Conservation (phyloP, 2,113 vertebrate genomes). For the Actenoides hombroni region DNA sequence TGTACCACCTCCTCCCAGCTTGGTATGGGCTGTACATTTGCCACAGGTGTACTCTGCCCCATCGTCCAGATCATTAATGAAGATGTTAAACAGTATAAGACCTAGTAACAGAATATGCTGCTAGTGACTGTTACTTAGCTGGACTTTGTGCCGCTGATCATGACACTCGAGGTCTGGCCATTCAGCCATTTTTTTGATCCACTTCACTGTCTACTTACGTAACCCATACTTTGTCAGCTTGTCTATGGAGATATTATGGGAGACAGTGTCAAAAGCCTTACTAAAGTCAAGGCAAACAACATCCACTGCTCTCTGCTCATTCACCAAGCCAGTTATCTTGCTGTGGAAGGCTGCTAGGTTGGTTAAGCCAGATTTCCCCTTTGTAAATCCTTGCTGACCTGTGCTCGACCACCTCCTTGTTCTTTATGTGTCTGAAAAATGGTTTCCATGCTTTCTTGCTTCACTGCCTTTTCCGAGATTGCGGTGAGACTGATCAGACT, state of each 20-base stretch:
- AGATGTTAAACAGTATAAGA: neutral
- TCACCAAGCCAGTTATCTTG: neutral
- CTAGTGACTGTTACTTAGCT: neutral
- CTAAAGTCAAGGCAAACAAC: neutral
- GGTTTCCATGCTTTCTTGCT: neutral
- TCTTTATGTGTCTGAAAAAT: neutral
- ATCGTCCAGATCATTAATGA: neutral
- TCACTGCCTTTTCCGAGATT: neutral
- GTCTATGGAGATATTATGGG: neutral
- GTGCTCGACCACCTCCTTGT: neutral
- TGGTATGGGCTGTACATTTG: neutral
- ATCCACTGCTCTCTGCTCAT: neutral
- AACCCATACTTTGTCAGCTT: neutral
- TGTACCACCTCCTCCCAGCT: neutral
- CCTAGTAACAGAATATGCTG: neutral
- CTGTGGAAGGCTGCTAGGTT: neutral
- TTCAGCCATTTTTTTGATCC: neutral
- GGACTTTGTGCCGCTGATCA: neutral
- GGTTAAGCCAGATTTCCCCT: neutral
- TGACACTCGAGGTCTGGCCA: neutral
- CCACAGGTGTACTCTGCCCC: neutral
- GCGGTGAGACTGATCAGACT: neutral
- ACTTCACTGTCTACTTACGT: neutral
- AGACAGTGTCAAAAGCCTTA: neutral
- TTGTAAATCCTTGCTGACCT: neutral